Base-by-base conservation (phyloP, 2,797 vertebrate species). In the Gallinago stenura region DNA sequence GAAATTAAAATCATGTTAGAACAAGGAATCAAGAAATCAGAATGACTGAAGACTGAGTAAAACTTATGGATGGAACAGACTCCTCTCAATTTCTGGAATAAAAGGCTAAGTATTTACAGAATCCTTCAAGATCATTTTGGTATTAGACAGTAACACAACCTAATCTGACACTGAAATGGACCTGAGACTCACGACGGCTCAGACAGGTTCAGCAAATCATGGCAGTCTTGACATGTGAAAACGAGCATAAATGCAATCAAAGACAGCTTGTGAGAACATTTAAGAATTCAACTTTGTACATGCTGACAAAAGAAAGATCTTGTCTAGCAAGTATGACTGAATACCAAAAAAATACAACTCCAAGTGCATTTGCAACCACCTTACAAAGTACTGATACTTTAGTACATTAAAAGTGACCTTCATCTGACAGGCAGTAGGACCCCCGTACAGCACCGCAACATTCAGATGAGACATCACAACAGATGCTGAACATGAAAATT, bases 1-100 rank as follows among this genome's bases (percentile, higher is more conserved):
- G 37, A 97, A 97, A 96, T 87, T 90, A 92, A 92, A 88, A 97
- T 92, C 60, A 87, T 92, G 70, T 97, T 91, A 93, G 94, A 97
- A 97, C 60, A 77, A 94, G 71, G 92, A 89, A 95, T 95, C 72
- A 96, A 96, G 94, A 95, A 97, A 91, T 66, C 62, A 73, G 54
- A 94, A 90, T 68, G 72, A 90, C 17, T 78, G 31, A 94, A 87
- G 24, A 83, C 43, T 61, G 26, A 81, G 61, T 56, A 95, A 64
- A 48, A 39, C 28, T 73, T 53, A 77, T 0, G 4, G 79, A 87
- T 7, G 28, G 71, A 61, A 77, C 3, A 39, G 21, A 66, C 5
- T 78, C 30, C 17, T 61, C 57, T 79, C 43, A 31, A 43, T 33
- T 68, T 80, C 83, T 71, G 66, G 33, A 87, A 64, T 41, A 89